Base-by-base conservation (phyloP, 2,797 vertebrate species). In the Odontamblyopus rebecca region DNA sequence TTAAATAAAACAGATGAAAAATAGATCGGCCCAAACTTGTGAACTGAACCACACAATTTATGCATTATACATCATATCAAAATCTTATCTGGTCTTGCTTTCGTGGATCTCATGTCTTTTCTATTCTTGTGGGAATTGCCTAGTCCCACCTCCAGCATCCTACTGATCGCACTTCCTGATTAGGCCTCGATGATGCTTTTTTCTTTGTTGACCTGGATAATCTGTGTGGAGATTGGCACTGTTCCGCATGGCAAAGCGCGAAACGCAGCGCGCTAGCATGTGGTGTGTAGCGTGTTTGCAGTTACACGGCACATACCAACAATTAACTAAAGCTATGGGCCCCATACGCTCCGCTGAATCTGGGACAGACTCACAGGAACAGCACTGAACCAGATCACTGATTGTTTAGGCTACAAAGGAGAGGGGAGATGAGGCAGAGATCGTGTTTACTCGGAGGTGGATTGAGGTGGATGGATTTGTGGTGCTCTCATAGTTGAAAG, bases 281-380 rank as follows among this genome's bases (percentile, higher is more conserved):
- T 68, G 54, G 13, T 11, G 18, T 29, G 32, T 29, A 50, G 62
- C 32, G 26, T 75, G 38, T 76, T 81, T 82, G 57, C 60, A 73
- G 69, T 9, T 79, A 86, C 57, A 73, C 69, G 70, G 81, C 77
- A 72, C 73, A 76, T 78, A 79, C 66, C 77, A 70, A 56, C 71
- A 26, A 62, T 72, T 72, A 67, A 27, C 1, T 16, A 9, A 16
- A 29, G 15, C 23, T 16, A 29, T 19, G 23, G 41, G 23, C 23
- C 41, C 13, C 41, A n/a, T 63, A n/a, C 5, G 12, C n/a, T 64
- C 13, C 1, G 41, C 26, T 65, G 41, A 48, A 65, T 48, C 63
- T 27, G 38, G 63, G 63, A 27, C 44, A 15, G 35, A 19, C 32
- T 38, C 61, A 9, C 32, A 6, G 35, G 35, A 19, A 41, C 32